phyloP scores from a whole-genome alignment of 2,888 invertebrate species.

The Brachycybe producta region DNA sequence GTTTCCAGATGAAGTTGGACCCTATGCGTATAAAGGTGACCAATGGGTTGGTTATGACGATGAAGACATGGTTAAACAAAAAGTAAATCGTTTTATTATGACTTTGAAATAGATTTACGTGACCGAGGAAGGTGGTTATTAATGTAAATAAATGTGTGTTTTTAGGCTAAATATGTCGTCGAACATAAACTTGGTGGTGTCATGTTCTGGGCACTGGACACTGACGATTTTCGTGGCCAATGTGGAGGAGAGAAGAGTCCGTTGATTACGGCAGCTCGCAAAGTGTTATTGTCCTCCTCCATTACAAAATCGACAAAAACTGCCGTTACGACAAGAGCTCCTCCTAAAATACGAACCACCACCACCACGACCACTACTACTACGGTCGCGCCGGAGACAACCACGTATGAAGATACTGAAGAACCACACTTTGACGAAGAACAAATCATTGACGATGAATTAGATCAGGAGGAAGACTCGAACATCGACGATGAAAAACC shows the following conservation, averaged over 20 bases:
- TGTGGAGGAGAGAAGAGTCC: conserved; percentile 79
- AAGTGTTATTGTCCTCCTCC: conserved; percentile 10
- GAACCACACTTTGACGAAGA: too few species aligned
- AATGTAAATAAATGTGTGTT: background rate
- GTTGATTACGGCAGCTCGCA: conserved; percentile 61
- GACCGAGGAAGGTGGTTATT: too few species aligned
- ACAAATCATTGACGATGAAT: background rate
- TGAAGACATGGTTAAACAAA: conserved; percentile 62
- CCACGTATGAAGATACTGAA: background rate
- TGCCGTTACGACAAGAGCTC: background rate
- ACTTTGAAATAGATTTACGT: too few species aligned
- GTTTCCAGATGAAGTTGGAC: conserved; percentile 70
- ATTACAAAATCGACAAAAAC: conserved; percentile 8
- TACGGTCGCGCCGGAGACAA: background rate
- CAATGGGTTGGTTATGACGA: conserved; percentile 94
- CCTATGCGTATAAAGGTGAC: conserved; percentile 71
- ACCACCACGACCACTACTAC: conserved; percentile 9
- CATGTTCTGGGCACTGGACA: conserved; percentile 89
- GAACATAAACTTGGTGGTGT: conserved; percentile 75
- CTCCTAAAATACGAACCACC: conserved; percentile 4
- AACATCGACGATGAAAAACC: background rate
- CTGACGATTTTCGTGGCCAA: conserved; percentile 84
- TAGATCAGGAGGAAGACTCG: background rate
- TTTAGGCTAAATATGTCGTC: conserved; percentile 60
- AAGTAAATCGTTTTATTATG: conserved; percentile 36